Base-by-base conservation (phyloP, 2,113 vertebrate species). In the Struthio camelus region DNA sequence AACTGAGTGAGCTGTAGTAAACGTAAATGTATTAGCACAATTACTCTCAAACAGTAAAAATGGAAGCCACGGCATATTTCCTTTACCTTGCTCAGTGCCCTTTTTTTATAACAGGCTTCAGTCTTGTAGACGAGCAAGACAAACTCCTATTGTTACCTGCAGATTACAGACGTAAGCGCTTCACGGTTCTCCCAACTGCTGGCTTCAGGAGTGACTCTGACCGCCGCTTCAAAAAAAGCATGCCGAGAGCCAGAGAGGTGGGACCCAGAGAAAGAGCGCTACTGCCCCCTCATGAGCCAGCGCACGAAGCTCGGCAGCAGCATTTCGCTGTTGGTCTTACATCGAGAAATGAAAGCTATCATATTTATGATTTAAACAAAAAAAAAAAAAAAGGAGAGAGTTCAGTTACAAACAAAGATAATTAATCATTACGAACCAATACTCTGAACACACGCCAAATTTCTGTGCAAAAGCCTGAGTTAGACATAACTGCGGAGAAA, bases 261-360 rank as follows among this genome's bases (percentile, higher is more conserved):
- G 54, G 59, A 11, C 36, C 27, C 90, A 79, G 36, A 85, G 62
- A 97, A 97, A 98, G 97, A 87, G 51, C 96, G 94, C 94, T 97
- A 96, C 95, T 98, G 98, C 98, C 98, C 97, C 90, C 98, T 98
- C 96, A 95, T 65, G 98, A 97, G 36, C 8, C 44, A 91, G 62
- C n/a, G 42, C 28, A 73, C 28, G 75, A 92, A 83, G 64, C 66
- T 38, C 34, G 36, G 18, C 12, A 86, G 36, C 25, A 73, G 6
- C n/a, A 10, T 66, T 72, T 80, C 15, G 3, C 58, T 59, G 10
- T 34, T 22, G 54, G n/a, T 12, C 53, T 71, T 90, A 53, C 77
- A n/a, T 25, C 4, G 51, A 91, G 87, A 38, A 91, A 75, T 59
- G 61, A 38, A 89, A 71, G 27, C 58, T 54, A 36, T 62, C 78